Conservation (phyloP, 2,797 vertebrate genomes). For the Anomalospiza imberbis region DNA sequence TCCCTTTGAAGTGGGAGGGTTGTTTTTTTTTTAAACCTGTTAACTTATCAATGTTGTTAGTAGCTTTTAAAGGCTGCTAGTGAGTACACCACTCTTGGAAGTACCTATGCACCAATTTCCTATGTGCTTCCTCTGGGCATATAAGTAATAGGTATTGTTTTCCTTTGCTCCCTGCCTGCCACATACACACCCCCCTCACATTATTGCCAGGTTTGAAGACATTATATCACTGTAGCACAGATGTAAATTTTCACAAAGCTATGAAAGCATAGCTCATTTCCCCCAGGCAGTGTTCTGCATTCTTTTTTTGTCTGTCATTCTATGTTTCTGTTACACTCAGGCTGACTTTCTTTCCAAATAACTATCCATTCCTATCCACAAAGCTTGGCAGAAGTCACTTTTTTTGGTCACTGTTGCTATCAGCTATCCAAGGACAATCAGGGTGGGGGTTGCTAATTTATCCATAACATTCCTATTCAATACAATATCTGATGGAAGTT, state of each 20-base stretch:
- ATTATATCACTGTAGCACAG: constrained; percentile 32
- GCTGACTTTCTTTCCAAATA: not conserved
- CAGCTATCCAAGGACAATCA: not conserved
- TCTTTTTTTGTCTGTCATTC: constrained; percentile 56
- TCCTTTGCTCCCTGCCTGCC: not conserved
- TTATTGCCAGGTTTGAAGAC: not conserved
- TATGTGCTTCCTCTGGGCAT: not conserved
- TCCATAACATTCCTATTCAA: not conserved
- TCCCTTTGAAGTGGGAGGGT: not conserved
- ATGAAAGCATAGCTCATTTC: constrained; percentile 40
- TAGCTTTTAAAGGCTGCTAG: not conserved
- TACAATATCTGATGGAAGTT: not conserved
- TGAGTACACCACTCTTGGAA: not conserved
- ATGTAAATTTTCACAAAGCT: constrained; percentile 34
- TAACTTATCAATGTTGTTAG: not conserved
- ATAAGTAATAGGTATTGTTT: not conserved
- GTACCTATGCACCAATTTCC: not conserved
- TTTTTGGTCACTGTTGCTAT: not conserved
- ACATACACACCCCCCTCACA: not conserved
- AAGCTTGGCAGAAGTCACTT: constrained; percentile 18
- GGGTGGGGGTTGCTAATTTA: not conserved
- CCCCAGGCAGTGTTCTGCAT: constrained; percentile 24
- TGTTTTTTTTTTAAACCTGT: not conserved
- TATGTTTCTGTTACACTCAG: not conserved
- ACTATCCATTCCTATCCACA: constrained; percentile 11